A percentile compares a stretch with the other conserved stretches of the same genome.
Evolutionary conservation across 2,888 invertebrate genomes (phyloP).

Genomic region (Hyalella azteca): DNA sequence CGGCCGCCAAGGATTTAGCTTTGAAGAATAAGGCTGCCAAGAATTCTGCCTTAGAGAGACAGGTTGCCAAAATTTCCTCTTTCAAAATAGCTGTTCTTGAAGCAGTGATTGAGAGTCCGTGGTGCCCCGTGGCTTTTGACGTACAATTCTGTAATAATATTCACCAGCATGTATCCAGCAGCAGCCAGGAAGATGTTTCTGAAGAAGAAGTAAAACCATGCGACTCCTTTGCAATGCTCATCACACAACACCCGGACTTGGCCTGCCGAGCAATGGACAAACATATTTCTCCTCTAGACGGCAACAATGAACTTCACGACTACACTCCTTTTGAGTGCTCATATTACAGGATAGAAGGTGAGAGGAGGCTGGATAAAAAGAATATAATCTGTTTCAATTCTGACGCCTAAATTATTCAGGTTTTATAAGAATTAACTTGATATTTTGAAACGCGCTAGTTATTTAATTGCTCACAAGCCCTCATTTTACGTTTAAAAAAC

Average conservation of each 20-base stretch:
- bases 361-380: neutral
- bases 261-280: neutral
- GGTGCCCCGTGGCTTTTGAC: neutral
- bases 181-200: neutral
- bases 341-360: neutral
- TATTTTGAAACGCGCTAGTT: no score
- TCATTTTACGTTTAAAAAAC: no score
- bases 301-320: neutral
- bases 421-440: neutral
- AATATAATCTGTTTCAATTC: neutral
- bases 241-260: neutral
- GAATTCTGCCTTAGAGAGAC: no score
- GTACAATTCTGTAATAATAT: neutral
- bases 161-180: neutral
- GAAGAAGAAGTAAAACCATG: neutral
- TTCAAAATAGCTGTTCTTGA: neutral
- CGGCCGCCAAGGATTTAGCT: no score
- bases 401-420: neutral
- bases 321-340: slow-evolving; percentile 19
- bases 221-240: neutral
- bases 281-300: neutral
- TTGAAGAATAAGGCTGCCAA: no score
- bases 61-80: no score
- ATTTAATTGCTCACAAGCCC: no score
- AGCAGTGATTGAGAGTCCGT: neutral